phyloP scores from a whole-genome alignment of 2,888 invertebrate genomes.

The Brachyptera putata region DNA sequence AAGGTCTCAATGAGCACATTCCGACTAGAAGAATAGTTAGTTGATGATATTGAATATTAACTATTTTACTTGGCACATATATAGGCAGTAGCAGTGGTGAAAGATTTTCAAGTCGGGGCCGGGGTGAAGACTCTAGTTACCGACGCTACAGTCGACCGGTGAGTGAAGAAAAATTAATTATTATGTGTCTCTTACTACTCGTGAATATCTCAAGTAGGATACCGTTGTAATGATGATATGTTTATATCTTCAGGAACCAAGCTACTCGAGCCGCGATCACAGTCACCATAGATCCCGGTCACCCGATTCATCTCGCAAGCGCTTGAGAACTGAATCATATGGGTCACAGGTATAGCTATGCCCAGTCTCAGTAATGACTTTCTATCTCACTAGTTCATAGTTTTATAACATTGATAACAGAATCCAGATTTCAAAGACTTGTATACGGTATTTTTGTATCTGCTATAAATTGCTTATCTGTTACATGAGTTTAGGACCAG shows the following conservation, averaged over 20 bases:
- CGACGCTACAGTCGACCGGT: slow-evolving; percentile 22
- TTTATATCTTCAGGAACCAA: slow-evolving; percentile 46
- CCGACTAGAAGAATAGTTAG: background rate
- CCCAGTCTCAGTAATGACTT: too few species aligned
- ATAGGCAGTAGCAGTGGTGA: slow-evolving; percentile 27
- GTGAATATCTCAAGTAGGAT: background rate
- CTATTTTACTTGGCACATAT: background rate
- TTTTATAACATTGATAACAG: too few species aligned
- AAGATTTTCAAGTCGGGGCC: slow-evolving; percentile 30
- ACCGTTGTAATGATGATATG: background rate
- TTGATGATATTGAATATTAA: background rate
- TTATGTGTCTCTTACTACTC: background rate
- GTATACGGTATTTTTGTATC: too few species aligned
- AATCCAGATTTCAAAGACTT: too few species aligned
- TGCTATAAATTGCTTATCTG: too few species aligned
- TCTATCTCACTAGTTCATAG: too few species aligned
- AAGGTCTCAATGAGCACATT: background rate
- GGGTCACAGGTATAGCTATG: slow-evolving; percentile 29
- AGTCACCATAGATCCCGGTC: slow-evolving; percentile 55
- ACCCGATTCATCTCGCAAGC: slow-evolving; percentile 54
- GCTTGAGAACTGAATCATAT: slow-evolving; percentile 53
- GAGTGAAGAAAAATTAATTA: too few species aligned
- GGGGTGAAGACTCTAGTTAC: slow-evolving; percentile 31
- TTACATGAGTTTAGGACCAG: too few species aligned
- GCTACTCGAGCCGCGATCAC: slow-evolving; percentile 52